phyloP scores from a whole-genome alignment of 2,797 vertebrate genomes.

The Hypotaenidia philippensis region DNA sequence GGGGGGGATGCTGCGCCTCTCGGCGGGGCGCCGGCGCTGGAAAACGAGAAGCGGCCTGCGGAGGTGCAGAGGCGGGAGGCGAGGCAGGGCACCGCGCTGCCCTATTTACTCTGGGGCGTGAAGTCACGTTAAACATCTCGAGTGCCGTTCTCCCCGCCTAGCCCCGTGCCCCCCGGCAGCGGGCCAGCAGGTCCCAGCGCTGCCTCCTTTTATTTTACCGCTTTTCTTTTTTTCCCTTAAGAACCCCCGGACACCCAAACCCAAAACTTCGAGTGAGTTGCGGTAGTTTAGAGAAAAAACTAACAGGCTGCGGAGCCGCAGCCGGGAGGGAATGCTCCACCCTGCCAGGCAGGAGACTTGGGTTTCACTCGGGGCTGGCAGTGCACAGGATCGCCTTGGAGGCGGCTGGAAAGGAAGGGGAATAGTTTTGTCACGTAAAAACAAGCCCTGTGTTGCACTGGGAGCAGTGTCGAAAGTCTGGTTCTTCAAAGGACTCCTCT shows the following conservation, averaged over 20 bases:
- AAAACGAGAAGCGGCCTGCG: neutral
- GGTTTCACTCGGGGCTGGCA: conserved; percentile 46
- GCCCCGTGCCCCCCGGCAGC: neutral
- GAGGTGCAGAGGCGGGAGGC: neutral
- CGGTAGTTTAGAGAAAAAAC: neutral
- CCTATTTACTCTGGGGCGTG: neutral
- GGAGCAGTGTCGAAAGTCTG: neutral
- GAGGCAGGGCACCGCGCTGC: neutral
- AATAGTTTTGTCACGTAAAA: conserved; percentile 22
- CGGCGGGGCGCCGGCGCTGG: neutral
- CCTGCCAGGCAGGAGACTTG: conserved; percentile 37
- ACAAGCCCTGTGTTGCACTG: neutral
- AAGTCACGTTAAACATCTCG: neutral
- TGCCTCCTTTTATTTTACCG: neutral
- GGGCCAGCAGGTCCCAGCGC: neutral
- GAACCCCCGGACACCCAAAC: no score
- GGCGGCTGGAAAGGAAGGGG: conserved; percentile 11
- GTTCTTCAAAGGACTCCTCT: neutral
- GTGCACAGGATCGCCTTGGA: neutral
- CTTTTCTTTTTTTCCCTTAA: neutral
- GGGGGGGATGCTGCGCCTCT: neutral
- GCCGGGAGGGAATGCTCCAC: conserved; percentile 40
- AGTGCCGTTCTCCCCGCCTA: neutral
- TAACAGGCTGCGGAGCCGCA: neutral
- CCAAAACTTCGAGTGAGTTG: neutral